Evolutionary conservation across 2,113 vertebrate species (phyloP).

Genomic region (Rattus rattus): DNA sequence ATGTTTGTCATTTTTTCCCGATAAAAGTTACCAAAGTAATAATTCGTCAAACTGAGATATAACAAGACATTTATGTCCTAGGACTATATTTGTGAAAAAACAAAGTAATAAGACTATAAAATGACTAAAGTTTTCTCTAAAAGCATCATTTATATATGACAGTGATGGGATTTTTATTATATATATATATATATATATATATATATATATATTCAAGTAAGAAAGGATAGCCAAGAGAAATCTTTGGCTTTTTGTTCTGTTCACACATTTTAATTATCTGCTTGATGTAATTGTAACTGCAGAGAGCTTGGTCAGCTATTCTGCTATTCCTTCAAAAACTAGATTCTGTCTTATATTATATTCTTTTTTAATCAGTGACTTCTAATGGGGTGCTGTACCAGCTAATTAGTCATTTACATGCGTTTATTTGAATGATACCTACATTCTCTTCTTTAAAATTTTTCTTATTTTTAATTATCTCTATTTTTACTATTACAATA

Average conservation of each 20-base stretch:
- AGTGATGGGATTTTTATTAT: background rate
- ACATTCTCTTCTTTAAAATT: background rate
- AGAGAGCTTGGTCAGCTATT: background rate
- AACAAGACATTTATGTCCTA: background rate
- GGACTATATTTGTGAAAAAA: background rate
- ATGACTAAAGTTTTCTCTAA: background rate
- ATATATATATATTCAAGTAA: background rate
- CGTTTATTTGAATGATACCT: background rate
- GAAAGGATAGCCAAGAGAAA: background rate
- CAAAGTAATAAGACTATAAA: background rate
- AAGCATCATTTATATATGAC: background rate
- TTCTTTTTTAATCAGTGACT: background rate
- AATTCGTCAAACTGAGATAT: background rate
- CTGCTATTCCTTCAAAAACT: background rate
- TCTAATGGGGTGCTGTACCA: background rate
- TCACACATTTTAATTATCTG: background rate
- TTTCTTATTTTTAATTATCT: background rate
- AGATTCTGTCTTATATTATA: background rate
- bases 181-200: too few relatives aligned
- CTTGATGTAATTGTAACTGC: background rate
- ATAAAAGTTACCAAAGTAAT: background rate
- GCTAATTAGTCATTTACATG: background rate
- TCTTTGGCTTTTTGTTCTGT: background rate
- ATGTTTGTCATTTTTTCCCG: background rate
- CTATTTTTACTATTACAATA: background rate